Evolutionary conservation across 2,888 invertebrate genomes (phyloP).

Genomic region (Drosophila differens): DNA sequence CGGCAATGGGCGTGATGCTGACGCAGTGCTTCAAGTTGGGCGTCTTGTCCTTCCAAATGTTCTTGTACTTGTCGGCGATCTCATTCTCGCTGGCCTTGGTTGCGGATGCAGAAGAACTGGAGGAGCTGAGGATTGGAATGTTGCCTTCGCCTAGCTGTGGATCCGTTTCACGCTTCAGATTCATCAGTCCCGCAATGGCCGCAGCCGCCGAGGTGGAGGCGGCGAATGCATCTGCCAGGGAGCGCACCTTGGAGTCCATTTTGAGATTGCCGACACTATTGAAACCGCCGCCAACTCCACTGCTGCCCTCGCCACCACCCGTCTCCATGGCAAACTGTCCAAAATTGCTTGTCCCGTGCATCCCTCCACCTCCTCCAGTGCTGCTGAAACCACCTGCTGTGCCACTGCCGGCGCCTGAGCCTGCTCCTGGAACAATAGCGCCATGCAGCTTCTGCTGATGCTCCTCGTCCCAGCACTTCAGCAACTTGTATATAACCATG

Average conservation of each 20-base stretch:
- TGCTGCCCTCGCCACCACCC: constrained; percentile 16
- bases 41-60: constrained; percentile 85
- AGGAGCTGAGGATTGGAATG: constrained; percentile 28
- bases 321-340: constrained; percentile 48
- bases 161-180: constrained; percentile 67
- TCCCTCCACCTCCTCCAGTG: constrained; percentile 32
- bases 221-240: constrained; percentile 67
- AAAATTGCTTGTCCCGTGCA: constrained; percentile 35
- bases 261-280: constrained; percentile 53
- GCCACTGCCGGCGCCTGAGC: constrained; percentile 32
- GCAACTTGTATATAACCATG: constrained; percentile 93
- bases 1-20: constrained; percentile 83
- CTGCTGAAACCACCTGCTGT: constrained; percentile 39
- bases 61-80: constrained; percentile 84
- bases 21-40: constrained; percentile 82
- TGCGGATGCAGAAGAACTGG: constrained; percentile 12
- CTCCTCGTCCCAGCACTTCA: constrained; percentile 94
- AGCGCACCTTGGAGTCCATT: constrained; percentile 70
- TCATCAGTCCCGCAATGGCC: constrained; percentile 66
- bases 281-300: constrained; percentile 36
- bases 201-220: constrained; percentile 74
- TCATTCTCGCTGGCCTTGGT: constrained; percentile 73
- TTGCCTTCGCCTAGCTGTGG: constrained; percentile 40
- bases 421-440: constrained; percentile 29
- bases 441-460: constrained; percentile 86